Evolutionary conservation across 2,888 invertebrate species (phyloP).

Genomic region (Myopa tessellatipennis): DNA sequence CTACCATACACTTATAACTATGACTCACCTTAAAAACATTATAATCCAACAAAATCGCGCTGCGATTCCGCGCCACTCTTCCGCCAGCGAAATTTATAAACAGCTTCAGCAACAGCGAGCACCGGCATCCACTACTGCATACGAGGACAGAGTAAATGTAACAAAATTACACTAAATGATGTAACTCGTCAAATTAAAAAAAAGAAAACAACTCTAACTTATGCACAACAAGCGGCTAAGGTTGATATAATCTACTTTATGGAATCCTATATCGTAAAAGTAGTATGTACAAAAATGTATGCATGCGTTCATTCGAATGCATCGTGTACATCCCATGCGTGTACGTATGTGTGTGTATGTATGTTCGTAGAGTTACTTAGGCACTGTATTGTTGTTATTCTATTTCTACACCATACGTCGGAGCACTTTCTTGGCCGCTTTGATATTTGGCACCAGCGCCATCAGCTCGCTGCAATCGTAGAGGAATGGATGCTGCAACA

Average conservation of each 20-base stretch:
- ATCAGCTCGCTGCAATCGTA: constrained; percentile 85
- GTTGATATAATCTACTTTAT: constrained; percentile 22
- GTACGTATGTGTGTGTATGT: constrained; percentile 7
- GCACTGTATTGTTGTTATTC: neutral
- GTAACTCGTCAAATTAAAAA: constrained; percentile 14
- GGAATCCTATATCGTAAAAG: neutral
- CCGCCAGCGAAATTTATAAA: constrained; percentile 9
- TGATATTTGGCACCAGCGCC: constrained; percentile 88
- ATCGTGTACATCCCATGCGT: neutral
- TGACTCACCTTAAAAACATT: constrained; percentile 32
- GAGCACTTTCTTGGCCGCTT: constrained; percentile 88
- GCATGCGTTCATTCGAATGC: neutral
- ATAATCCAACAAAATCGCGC: constrained; percentile 28
- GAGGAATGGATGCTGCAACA: constrained; percentile 91
- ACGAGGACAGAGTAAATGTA: neutral
- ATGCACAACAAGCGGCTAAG: constrained; percentile 24
- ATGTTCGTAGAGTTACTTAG: neutral
- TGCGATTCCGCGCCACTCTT: constrained; percentile 28
- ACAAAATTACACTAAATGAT: neutral
- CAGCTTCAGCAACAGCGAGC: neutral
- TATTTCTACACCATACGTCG: constrained; percentile 64
- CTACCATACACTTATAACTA: neutral
- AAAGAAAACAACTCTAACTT: constrained; percentile 19
- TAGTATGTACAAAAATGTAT: constrained; percentile 14
- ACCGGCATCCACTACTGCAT: neutral